Percentiles rank a stretch among this genome's conserved stretches.
Conservation (phyloP, 2,113 vertebrate species). For the Numida meleagris region DNA sequence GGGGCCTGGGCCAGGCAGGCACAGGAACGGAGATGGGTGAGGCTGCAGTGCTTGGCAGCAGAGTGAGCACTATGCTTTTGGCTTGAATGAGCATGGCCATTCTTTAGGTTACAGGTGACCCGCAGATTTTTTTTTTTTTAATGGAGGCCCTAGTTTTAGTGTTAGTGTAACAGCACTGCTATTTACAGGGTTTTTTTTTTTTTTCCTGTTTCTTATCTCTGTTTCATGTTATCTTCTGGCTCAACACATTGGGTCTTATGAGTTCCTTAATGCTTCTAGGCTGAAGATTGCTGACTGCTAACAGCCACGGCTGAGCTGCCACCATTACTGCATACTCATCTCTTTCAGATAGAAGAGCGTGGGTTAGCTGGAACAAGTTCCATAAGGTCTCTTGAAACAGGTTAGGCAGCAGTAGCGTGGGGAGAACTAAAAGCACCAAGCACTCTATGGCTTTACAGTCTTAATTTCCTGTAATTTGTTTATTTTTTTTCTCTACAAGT, state of each 20-base stretch:
- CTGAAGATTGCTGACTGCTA: neutral
- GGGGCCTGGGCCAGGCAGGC: neutral
- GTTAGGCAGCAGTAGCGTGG: neutral
- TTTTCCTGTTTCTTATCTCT: neutral
- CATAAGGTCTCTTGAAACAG: neutral
- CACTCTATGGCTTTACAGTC: rapidly evolving
- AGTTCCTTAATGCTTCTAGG: neutral
- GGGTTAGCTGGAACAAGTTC: neutral
- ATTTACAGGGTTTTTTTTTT: no score
- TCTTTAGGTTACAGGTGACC: neutral
- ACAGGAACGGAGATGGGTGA: rapidly evolving
- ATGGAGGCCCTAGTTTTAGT: neutral
- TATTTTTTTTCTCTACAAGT: neutral
- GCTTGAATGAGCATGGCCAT: neutral
- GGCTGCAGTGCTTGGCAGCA: rapidly evolving
- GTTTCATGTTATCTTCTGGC: neutral
- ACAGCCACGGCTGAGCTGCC: neutral
- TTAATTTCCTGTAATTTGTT: neutral
- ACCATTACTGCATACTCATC: neutral
- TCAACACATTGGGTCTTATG: neutral
- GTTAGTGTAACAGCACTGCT: neutral
- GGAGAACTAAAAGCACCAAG: neutral
- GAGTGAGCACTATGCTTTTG: rapidly evolving
- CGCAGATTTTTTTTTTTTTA: neutral
- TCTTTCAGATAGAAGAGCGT: neutral